Evolutionary conservation across 2,888 invertebrate species (phyloP), one percentile per base, ranked within the genome.

Genomic region (Cheilosia urbana): DNA sequence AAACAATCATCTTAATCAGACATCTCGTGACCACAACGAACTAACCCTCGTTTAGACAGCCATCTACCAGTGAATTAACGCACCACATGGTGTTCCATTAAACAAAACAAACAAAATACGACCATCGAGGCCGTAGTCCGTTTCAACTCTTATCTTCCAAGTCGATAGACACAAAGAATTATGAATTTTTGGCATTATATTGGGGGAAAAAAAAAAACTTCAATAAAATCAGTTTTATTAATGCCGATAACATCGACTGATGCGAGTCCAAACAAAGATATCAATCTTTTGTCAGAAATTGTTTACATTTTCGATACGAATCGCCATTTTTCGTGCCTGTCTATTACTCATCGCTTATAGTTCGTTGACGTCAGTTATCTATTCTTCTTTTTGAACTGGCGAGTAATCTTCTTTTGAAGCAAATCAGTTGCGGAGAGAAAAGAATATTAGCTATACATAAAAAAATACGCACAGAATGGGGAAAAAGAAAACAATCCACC

Each of bases 291-390:
- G 45, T 45, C 45, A n/a, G 17, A 17, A 45, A 45, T 4, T 45
- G 17, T 45, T 45, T 17, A 45, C 37, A 1, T 37, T 37, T 13
- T 45, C 7, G 45, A n/a, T 17, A 30, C 9, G 45, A n/a, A 15
- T 17, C 17, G 45, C 15, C 45, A 45, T 45, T 45, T 45, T 45
- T 45, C 13, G 45, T 2, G n/a, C 6, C n/a, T 17, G 17, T 1
- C 45, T 17, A 45, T 45, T 45, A 45, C 51, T 21, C 45, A 45
- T 45, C 45, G n/a, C 17, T n/a, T 17, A 6, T 45, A 45, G 45
- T 45, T 45, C 45, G 45, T 45, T 45, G 45, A 45, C 45, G 45
- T 45, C 45, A 45, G 45, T 45, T 45, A 45, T 45, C 45, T 45
- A 45, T 45, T 15, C 0, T 45, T 45, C 17, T n/a, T 45, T 45